Conservation (phyloP, 2,888 invertebrate species). For the Spodoptera littoralis region DNA sequence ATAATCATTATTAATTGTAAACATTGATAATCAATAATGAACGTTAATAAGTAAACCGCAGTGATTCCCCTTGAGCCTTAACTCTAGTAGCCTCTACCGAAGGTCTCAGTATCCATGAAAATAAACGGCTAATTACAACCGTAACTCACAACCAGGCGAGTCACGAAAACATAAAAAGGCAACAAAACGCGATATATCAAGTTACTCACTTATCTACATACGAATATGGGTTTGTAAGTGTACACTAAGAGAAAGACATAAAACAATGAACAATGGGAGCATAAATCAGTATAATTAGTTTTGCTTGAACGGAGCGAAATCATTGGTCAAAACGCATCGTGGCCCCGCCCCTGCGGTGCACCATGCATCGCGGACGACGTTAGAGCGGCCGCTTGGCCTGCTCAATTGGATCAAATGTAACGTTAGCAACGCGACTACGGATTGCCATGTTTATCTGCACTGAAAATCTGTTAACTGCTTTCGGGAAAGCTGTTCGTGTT, state of each 20-base stretch:
- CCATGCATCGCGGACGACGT: constrained; percentile 65
- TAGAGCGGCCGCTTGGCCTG: constrained; percentile 73
- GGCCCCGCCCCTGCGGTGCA: constrained; percentile 87
- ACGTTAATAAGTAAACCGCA: constrained; percentile 7
- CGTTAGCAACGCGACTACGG: constrained; percentile 74
- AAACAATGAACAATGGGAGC: constrained; percentile 97
- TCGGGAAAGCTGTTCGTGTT: constrained; percentile 50
- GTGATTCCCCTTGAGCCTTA: constrained; percentile 17
- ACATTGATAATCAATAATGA: constrained; percentile 11
- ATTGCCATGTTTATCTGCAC: constrained; percentile 47
- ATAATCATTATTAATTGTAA: constrained; percentile 23
- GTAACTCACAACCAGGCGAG: constrained; percentile 57
- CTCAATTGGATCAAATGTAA: constrained; percentile 81
- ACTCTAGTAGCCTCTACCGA: constrained; percentile 37
- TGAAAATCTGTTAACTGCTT: constrained; percentile 55
- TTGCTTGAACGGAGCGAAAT: constrained; percentile 89
- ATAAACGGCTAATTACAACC: constrained; percentile 61
- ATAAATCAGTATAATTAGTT: constrained; percentile 98
- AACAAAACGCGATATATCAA: constrained; percentile 68
- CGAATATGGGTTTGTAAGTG: constrained; percentile 72
- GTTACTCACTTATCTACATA: constrained; percentile 67
- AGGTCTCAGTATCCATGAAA: constrained; percentile 46
- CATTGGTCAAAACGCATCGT: constrained; percentile 90
- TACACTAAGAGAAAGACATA: constrained; percentile 87
- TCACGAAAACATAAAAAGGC: constrained; percentile 62